phyloP scores from a whole-genome alignment of 2,113 vertebrate genomes.

The Scalopus aquaticus region DNA sequence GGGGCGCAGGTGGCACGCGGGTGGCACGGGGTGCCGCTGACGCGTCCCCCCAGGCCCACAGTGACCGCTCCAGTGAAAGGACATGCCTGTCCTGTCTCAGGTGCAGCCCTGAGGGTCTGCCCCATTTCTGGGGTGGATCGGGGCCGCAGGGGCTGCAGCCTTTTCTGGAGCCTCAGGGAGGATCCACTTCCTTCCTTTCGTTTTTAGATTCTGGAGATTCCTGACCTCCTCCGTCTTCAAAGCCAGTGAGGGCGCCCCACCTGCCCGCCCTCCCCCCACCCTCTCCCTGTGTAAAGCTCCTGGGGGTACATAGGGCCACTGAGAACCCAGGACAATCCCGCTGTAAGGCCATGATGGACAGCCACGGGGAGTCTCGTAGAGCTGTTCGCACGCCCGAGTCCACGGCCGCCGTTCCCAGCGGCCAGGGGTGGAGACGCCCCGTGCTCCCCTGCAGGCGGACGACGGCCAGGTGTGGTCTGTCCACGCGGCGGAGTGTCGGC shows the following conservation, averaged over 20 bases:
- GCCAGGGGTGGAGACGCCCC: too few species aligned
- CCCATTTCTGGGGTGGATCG: not conserved
- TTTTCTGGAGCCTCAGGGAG: not conserved
- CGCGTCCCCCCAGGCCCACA: too few species aligned
- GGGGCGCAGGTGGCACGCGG: fast-evolving
- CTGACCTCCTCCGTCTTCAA: not conserved
- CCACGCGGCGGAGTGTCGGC: not conserved
- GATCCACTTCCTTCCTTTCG: not conserved
- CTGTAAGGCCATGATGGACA: not conserved
- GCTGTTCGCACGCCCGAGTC: not conserved
- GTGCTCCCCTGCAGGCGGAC: too few species aligned
- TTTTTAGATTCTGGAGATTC: not conserved
- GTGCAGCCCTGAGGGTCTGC: fast-evolving
- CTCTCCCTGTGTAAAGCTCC: not conserved
- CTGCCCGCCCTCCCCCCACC: not conserved
- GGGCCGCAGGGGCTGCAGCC: not conserved
- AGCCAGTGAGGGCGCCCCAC: not conserved
- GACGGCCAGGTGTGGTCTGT: not conserved
- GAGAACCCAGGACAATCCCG: not conserved
- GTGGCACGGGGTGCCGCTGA: not conserved
- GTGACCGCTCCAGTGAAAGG: too few species aligned
- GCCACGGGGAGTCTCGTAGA: not conserved
- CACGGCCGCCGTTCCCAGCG: not conserved
- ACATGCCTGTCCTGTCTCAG: too few species aligned
- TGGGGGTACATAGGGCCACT: not conserved